A percentile compares a stretch with the other conserved stretches of the same genome.
phyloP scores from a whole-genome alignment of 2,797 vertebrate genomes.

The Enteromius viviparus region DNA sequence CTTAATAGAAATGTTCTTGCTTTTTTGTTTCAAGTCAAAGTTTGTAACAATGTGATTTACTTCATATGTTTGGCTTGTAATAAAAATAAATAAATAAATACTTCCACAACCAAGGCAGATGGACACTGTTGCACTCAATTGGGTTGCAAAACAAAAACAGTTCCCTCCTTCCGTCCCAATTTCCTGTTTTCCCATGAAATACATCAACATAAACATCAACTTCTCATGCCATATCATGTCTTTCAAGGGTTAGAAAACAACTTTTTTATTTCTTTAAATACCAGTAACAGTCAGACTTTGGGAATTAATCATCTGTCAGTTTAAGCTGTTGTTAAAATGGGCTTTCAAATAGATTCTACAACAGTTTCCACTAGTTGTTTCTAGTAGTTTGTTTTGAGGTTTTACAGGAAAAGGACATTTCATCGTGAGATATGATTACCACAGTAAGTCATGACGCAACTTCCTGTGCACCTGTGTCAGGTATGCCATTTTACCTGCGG shows the following conservation, averaged over 20 bases:
- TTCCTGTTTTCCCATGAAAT: background rate
- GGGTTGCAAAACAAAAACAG: background rate
- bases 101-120: background rate
- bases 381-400: too few species aligned
- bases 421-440: background rate
- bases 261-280: background rate
- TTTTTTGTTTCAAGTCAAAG: background rate
- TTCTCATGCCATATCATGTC: background rate
- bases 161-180: background rate
- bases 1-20: background rate
- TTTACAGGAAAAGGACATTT: background rate
- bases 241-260: background rate
- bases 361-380: too few species aligned
- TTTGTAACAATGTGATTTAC: background rate
- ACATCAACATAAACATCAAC: background rate
- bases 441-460: background rate
- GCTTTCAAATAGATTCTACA: background rate
- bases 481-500: conserved; percentile 85
- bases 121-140: background rate
- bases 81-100: background rate
- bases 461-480: background rate
- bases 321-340: background rate
- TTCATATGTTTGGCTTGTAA: background rate
- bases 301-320: background rate
- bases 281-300: background rate